Percentiles rank a stretch among this genome's conserved stretches.
Conservation (phyloP, 2,888 invertebrate species). For the Anorthoa munda region DNA sequence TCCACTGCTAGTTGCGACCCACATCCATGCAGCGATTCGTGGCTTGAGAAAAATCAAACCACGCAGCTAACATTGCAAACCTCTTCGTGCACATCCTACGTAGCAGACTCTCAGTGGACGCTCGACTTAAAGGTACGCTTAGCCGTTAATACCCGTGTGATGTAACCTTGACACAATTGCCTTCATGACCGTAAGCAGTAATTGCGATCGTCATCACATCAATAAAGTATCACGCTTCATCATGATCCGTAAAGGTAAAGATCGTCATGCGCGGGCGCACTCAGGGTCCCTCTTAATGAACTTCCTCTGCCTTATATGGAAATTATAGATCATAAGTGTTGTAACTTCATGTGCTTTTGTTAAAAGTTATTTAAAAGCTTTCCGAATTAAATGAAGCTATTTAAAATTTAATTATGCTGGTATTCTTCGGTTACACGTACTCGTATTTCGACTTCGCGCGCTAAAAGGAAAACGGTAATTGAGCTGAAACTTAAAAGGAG, state of each 20-base stretch:
- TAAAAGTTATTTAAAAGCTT: constrained; percentile 36
- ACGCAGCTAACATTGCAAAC: not conserved
- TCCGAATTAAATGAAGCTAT: constrained; percentile 40
- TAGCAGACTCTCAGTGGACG: not conserved
- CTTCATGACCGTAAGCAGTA: constrained; percentile 78
- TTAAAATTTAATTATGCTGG: constrained; percentile 24
- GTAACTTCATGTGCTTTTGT: constrained; percentile 34
- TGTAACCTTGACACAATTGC: constrained; percentile 83
- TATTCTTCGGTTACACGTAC: constrained; percentile 20
- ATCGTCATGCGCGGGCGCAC: constrained; percentile 72
- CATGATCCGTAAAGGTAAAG: constrained; percentile 74
- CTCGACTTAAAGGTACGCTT: constrained; percentile 4
- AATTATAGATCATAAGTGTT: constrained; percentile 47
- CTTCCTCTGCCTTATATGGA: constrained; percentile 78
- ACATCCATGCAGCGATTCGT: not conserved
- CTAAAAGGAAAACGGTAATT: not conserved
- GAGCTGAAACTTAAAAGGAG: not conserved
- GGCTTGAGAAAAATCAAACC: not conserved
- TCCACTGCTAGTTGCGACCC: too few relatives aligned
- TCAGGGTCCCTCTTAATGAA: constrained; percentile 82
- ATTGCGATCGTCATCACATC: constrained; percentile 78
- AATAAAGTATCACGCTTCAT: constrained; percentile 78
- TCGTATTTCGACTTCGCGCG: constrained; percentile 13
- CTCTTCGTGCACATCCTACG: not conserved
- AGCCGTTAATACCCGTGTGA: constrained; percentile 47